Evolutionary conservation across 2,113 vertebrate genomes (phyloP).

Genomic region (Toxotes chatareus): DNA sequence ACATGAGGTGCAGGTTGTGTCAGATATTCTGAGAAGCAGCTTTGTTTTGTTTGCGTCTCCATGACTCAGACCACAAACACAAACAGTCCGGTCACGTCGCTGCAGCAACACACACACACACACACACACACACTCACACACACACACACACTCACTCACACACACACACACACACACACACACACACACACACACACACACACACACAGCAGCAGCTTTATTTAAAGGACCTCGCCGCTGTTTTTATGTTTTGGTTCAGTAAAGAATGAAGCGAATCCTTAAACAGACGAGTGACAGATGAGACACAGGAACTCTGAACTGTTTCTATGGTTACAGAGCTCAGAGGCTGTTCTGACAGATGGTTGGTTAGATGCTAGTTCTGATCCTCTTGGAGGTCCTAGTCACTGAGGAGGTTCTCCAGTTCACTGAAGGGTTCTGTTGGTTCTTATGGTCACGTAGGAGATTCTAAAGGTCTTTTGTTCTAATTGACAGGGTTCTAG

Average conservation of each 20-base stretch:
- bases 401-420: too few species aligned
- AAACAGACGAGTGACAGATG: background rate
- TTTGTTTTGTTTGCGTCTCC: constrained; percentile 23
- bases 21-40: constrained; percentile 39
- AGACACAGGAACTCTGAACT: too few species aligned
- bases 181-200: background rate
- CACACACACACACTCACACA: constrained; percentile 1
- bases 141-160: background rate
- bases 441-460: too few species aligned
- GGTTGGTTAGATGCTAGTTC: too few species aligned
- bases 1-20: constrained; percentile 43
- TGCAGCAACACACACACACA: background rate
- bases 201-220: constrained; percentile 42
- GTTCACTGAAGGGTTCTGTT: too few species aligned
- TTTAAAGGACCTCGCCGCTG: constrained; percentile 13
- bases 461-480: too few species aligned
- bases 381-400: too few species aligned
- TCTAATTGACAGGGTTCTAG: too few species aligned
- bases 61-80: constrained; percentile 16
- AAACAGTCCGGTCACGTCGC: constrained; percentile 1
- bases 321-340: background rate
- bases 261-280: background rate
- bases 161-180: constrained; percentile 1
- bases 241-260: background rate
- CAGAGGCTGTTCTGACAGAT: too few species aligned